A percentile compares a stretch with the other conserved stretches of the same genome.
Evolutionary conservation across 2,113 vertebrate species (phyloP).

Genomic region (Haliaeetus leucogaster): DNA sequence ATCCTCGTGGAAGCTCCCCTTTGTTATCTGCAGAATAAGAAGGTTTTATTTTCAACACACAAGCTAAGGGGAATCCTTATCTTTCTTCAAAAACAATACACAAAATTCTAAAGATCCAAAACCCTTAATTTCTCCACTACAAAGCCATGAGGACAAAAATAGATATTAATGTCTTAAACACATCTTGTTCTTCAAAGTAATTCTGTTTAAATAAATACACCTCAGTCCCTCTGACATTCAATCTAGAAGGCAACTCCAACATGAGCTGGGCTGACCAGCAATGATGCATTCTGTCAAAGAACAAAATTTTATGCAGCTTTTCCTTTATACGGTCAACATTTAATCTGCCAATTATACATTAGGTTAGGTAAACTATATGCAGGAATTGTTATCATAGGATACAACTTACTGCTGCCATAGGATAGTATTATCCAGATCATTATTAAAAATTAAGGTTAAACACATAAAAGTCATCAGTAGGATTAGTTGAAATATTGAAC

Average conservation of each 20-base stretch:
- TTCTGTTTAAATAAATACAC: neutral
- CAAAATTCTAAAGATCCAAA: neutral
- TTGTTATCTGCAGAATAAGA: conserved; percentile 83
- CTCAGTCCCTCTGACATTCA: neutral
- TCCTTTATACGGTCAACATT: neutral
- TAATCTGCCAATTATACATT: neutral
- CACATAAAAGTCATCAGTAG: neutral
- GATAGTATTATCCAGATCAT: neutral
- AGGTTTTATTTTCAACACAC: conserved; percentile 17
- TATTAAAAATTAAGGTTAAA: neutral
- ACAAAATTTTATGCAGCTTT: neutral
- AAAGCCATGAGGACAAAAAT: neutral
- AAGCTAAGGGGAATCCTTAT: neutral
- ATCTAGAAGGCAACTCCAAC: neutral
- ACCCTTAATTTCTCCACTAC: neutral
- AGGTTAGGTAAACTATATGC: neutral
- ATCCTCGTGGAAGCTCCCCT: conserved; percentile 93
- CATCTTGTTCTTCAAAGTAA: neutral
- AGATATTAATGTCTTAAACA: neutral
- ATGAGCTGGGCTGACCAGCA: neutral
- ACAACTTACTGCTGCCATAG: neutral
- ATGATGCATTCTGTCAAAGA: neutral
- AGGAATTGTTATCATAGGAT: neutral
- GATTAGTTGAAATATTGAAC: neutral
- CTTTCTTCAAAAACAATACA: neutral